These are phyloP conservation scores for Tupiocoris notatus DNA, from an alignment of 2,888 invertebrate species.

Conservation along the genomic window DNA sequence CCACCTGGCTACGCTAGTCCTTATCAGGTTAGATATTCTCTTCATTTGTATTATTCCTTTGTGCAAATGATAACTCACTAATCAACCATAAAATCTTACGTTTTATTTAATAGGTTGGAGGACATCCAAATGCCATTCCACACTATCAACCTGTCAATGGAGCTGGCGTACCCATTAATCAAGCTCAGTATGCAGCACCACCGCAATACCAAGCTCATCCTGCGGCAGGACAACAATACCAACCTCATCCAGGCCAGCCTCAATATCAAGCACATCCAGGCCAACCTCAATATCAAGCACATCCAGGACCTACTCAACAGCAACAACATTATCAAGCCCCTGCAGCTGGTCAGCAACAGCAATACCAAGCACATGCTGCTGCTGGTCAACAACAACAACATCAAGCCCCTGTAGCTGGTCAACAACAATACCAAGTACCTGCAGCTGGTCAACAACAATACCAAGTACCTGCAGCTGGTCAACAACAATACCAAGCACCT, in stretches of 20 bases:
- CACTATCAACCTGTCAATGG: constrained; percentile 26
- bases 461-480: neutral
- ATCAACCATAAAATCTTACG: too few relatives aligned
- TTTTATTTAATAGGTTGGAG: neutral
- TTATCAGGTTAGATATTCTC: neutral
- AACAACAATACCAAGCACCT: constrained; percentile 20
- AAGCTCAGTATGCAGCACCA: constrained; percentile 21
- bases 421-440: constrained; percentile 4
- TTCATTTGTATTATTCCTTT: too few relatives aligned
- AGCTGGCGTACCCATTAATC: constrained; percentile 6
- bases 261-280: constrained; percentile 45
- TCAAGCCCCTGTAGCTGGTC: neutral
- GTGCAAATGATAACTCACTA: too few relatives aligned
- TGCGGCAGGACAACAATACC: constrained; percentile 52
- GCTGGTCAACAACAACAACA: constrained; percentile 27
- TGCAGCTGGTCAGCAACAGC: constrained; percentile 46
- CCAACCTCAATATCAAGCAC: constrained; percentile 50
- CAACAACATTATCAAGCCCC: constrained; percentile 34
- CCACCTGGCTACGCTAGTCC: neutral
- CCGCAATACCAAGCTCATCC: constrained; percentile 48
- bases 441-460: constrained; percentile 18
- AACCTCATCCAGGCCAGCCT: constrained; percentile 47
- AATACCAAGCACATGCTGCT: constrained; percentile 50
- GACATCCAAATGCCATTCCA: constrained; percentile 27
- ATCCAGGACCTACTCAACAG: constrained; percentile 45